phyloP scores from a whole-genome alignment of 2,888 invertebrate genomes.

The Ormyrus pomaceus region DNA sequence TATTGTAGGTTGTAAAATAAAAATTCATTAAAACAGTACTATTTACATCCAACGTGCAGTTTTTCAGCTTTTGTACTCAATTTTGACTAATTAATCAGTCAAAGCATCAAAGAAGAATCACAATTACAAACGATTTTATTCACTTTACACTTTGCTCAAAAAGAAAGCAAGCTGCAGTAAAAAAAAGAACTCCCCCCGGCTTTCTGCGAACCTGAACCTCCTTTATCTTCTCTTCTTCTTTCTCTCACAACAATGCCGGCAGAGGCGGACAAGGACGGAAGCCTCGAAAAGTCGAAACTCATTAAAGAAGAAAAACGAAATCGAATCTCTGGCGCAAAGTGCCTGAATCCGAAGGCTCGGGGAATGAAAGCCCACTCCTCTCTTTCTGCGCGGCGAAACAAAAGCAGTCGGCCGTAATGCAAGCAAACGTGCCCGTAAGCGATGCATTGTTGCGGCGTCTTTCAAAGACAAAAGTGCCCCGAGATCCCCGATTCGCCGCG shows the following conservation, averaged over 20 bases:
- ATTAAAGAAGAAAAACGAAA: constrained; percentile 35
- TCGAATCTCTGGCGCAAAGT: constrained; percentile 26
- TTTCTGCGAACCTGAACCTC: no score
- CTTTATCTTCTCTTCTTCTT: no score
- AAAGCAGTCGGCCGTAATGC: not conserved
- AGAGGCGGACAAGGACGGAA: not conserved
- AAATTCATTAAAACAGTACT: no score
- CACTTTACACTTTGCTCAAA: constrained; percentile 8
- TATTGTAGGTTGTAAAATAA: no score
- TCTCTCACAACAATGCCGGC: no score
- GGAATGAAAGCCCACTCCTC: not conserved
- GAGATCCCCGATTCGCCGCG: not conserved
- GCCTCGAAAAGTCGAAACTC: constrained; percentile 32
- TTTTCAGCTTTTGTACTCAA: no score
- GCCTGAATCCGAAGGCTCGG: constrained; percentile 1
- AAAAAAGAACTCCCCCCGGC: no score
- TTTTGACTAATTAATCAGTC: not conserved
- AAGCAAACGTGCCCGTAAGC: constrained; percentile 17
- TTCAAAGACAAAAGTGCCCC: constrained; percentile 10
- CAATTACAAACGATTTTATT: not conserved
- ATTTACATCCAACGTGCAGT: no score
- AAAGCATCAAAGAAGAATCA: not conserved
- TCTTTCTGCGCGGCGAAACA: not conserved
- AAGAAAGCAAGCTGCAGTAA: not conserved
- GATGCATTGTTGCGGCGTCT: constrained; percentile 18